These are phyloP conservation scores for Psittacula derbiana DNA, from an alignment of 2,797 vertebrate species.

Conservation along the genomic window DNA sequence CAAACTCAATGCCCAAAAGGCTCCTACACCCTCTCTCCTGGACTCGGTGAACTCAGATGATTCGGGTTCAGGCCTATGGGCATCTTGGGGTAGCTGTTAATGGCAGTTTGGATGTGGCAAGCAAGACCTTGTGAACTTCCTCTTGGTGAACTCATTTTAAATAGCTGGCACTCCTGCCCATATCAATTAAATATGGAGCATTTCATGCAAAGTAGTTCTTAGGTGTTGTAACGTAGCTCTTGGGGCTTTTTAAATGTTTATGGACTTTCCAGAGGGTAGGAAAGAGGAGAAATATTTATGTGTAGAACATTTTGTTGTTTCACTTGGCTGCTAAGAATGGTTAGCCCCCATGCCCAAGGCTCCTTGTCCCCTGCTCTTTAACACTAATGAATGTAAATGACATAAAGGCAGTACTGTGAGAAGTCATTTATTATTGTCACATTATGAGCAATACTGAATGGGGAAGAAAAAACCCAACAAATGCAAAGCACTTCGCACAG, in stretches of 20 bases:
- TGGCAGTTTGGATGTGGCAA: not conserved
- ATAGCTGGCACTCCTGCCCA: not conserved
- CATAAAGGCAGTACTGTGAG: constrained; percentile 32
- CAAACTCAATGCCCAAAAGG: not conserved
- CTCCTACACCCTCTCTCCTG: not conserved
- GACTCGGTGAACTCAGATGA: not conserved
- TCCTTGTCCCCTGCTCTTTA: constrained; percentile 6
- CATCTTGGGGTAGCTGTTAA: not conserved
- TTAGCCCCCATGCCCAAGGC: constrained; percentile 48
- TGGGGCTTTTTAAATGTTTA: constrained; percentile 57
- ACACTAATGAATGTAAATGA: constrained; percentile 69
- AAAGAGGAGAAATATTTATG: constrained; percentile 55
- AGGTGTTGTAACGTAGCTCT: constrained; percentile 25
- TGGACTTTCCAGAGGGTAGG: constrained; percentile 61
- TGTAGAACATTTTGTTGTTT: constrained; percentile 50
- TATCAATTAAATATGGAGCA: not conserved
- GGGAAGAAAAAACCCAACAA: not conserved
- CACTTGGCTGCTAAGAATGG: constrained; percentile 32
- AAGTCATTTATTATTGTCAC: constrained; percentile 47
- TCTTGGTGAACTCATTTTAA: not conserved
- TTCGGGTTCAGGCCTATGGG: accelerated
- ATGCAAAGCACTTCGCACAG: constrained; percentile 21
- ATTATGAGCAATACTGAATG: not conserved
- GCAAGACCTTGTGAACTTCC: not conserved
- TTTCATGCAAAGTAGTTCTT: constrained; percentile 20